phyloP scores from a whole-genome alignment of 1,140 invertebrate genomes.

The Mycetomoellerius zeteki region DNA sequence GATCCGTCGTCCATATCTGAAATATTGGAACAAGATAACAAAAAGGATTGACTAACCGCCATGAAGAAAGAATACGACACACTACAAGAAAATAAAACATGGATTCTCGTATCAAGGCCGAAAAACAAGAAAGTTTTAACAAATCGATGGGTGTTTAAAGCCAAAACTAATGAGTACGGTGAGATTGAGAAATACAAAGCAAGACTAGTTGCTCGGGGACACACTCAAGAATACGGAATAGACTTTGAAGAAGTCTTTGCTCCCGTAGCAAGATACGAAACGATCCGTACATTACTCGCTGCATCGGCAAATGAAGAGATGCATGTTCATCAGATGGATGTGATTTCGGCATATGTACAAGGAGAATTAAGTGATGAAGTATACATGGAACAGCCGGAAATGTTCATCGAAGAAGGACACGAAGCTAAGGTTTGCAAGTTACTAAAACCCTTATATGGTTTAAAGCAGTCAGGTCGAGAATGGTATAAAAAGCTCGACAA shows the following conservation, averaged over 20 bases:
- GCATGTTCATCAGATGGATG: conserved; percentile 78
- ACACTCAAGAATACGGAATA: conserved; percentile 69
- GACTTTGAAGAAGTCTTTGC: conserved; percentile 77
- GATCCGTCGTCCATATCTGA: neutral
- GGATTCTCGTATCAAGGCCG: conserved; percentile 20
- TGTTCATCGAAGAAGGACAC: neutral
- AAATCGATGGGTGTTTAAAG: conserved; percentile 77
- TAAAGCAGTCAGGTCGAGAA: neutral
- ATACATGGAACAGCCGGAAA: conserved; percentile 5
- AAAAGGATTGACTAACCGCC: conserved; percentile 3
- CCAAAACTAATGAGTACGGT: neutral
- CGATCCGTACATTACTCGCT: conserved; percentile 28
- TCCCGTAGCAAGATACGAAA: conserved; percentile 72
- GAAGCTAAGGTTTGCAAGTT: neutral
- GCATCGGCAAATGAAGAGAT: conserved; percentile 68
- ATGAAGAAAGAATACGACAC: conserved; percentile 29
- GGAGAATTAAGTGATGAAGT: conserved; percentile 76
- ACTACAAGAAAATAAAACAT: conserved; percentile 37
- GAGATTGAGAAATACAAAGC: conserved; percentile 62
- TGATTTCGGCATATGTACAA: conserved; percentile 79
- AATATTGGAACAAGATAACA: neutral
- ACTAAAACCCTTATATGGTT: neutral
- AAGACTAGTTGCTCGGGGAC: conserved; percentile 77
- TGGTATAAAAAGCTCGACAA: neutral
- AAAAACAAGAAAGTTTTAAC: conserved; percentile 69